Conservation (phyloP, 2,113 vertebrate species). For the Symphodus melops region DNA sequence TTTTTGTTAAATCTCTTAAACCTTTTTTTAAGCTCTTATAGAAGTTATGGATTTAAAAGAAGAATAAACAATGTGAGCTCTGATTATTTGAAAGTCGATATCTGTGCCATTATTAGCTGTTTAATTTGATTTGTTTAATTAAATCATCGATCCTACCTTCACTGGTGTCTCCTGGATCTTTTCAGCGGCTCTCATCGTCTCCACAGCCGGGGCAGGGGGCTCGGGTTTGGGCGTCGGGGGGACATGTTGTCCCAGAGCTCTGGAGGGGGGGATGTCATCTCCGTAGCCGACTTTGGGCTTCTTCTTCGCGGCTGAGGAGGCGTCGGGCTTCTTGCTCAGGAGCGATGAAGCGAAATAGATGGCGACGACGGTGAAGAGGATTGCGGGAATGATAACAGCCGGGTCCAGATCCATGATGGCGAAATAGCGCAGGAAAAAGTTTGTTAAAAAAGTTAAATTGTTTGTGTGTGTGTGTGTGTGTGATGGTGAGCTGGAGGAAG, state of each 20-base stretch:
- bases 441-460: not conserved
- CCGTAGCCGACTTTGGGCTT: constrained; percentile 43
- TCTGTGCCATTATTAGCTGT: too few relatives aligned
- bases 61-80: too few relatives aligned
- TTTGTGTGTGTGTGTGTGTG: not conserved
- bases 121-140: too few relatives aligned
- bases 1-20: too few relatives aligned
- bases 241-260: constrained; percentile 22
- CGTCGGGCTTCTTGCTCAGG: constrained; percentile 59
- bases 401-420: constrained; percentile 73
- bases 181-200: constrained; percentile 51
- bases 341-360: constrained; percentile 66
- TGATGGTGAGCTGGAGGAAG: not conserved
- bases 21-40: too few relatives aligned
- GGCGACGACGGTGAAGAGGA: constrained; percentile 77
- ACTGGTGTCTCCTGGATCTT: not conserved
- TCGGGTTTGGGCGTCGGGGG: not conserved
- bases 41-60: too few relatives aligned
- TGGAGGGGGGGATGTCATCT: constrained; percentile 51
- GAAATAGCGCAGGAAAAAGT: not conserved
- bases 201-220: constrained; percentile 43
- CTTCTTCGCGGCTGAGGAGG: constrained; percentile 38
- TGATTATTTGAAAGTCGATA: too few relatives aligned
- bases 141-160: not conserved
- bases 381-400: constrained; percentile 68